Evolutionary conservation across 2,888 invertebrate species (phyloP).

Genomic region (Agriopis marginaria): DNA sequence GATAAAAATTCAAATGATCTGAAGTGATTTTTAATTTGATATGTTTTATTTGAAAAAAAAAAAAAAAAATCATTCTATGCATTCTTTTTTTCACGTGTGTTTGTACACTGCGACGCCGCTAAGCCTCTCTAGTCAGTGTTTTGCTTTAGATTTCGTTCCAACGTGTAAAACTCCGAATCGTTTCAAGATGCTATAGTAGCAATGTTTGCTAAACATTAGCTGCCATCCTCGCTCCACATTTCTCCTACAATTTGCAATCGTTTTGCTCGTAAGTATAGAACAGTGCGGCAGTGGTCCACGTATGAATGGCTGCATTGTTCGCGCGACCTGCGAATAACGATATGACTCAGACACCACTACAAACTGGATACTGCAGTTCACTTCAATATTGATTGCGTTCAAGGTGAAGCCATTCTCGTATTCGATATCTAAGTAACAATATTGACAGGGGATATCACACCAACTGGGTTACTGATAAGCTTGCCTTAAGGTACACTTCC

Average conservation of each 20-base stretch:
- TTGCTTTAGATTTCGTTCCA: too few species aligned
- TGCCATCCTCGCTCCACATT: constrained; percentile 25
- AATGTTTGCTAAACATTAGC: constrained; percentile 19
- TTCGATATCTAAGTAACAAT: constrained; percentile 38
- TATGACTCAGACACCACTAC: constrained; percentile 48
- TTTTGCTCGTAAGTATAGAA: constrained; percentile 34
- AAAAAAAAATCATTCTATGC: too few species aligned
- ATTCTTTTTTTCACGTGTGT: neutral
- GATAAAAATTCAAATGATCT: too few species aligned
- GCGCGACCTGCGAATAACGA: constrained; percentile 34
- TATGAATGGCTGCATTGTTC: constrained; percentile 48
- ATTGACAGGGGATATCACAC: constrained; percentile 29
- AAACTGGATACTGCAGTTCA: constrained; percentile 50
- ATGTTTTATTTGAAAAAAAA: neutral
- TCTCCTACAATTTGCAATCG: constrained; percentile 28
- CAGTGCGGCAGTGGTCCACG: constrained; percentile 26
- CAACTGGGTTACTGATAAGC: constrained; percentile 40
- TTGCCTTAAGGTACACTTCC: neutral
- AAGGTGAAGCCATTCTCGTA: constrained; percentile 58
- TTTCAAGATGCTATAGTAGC: neutral
- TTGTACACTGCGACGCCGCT: too few species aligned
- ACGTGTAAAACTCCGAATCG: neutral
- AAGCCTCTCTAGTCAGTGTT: too few species aligned
- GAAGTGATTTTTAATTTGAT: too few species aligned
- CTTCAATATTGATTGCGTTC: constrained; percentile 51